A percentile compares a stretch with the other conserved stretches of the same genome.
Conservation (phyloP, 37 sponge, comb jelly and placozoan species). For the Diacarnus erythraeanus region DNA sequence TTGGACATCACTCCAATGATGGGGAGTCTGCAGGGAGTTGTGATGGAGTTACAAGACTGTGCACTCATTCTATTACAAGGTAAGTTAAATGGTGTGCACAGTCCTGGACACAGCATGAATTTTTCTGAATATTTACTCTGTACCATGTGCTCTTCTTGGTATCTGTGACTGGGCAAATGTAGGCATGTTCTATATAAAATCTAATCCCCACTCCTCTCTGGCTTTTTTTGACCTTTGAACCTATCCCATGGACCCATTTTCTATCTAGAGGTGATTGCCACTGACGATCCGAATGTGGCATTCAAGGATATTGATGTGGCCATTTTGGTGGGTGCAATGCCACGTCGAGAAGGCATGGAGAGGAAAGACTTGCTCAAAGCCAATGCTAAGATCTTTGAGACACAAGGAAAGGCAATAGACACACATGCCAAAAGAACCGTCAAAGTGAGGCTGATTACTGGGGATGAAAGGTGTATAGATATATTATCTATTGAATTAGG, state of each 20-base stretch:
- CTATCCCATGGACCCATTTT: too few species aligned
- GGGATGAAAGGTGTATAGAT: not conserved
- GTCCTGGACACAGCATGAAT: not conserved
- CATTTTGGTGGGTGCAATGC: conserved; percentile 95
- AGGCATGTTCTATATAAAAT: too few species aligned
- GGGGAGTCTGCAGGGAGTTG: conserved; percentile 83
- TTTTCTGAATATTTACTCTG: too few species aligned
- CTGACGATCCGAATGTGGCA: conserved; percentile 74
- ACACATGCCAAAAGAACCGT: conserved; percentile 92
- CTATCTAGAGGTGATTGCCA: conserved; percentile 79
- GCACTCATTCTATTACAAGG: conserved; percentile 89
- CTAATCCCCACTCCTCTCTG: too few species aligned
- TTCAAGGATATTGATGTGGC: conserved; percentile 92
- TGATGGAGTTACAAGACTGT: conserved; percentile 96
- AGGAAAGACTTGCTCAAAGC: conserved; percentile 92
- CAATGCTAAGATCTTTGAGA: conserved; percentile 92
- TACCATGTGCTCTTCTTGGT: too few species aligned
- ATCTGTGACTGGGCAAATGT: too few species aligned
- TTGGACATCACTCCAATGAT: conserved; percentile 91
- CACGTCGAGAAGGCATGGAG: conserved; percentile 94
- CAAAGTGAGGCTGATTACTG: conserved; percentile 85
- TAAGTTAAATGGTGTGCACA: not conserved
- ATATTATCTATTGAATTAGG: conserved; percentile 36
- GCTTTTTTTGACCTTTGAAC: too few species aligned
- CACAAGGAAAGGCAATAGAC: conserved; percentile 87